Evolutionary conservation across 2,797 vertebrate species (phyloP), one percentile per base, ranked within the genome.

Genomic region (Hylomyscus alleni): DNA sequence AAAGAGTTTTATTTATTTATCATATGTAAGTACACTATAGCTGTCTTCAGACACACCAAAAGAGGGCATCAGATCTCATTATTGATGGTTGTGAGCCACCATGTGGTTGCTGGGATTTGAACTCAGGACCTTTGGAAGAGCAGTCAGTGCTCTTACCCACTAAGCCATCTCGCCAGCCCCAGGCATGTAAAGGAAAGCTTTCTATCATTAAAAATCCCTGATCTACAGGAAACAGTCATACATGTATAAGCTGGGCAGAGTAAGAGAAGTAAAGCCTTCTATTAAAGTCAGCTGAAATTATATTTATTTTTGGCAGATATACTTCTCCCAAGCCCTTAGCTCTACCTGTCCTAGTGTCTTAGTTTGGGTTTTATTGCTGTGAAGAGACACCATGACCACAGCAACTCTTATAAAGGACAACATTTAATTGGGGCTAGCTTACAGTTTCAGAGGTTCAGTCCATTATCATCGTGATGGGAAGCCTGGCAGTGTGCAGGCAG

Each of bases 161-260:
- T 44, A 6, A 44, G 44, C 44, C 44, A 44, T 44, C 44, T 44
- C 6, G 44, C 44, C 44, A 44, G 44, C 44, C 44, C 44, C 6
- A 44, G 44, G 44, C 44, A 44, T 44, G 44, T 85, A 26, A 94
- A 72, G 44, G 62, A 90, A 90, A n/a, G 29, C 12, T 81, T 95
- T 96, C 87, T 89, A 75, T 34, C 40, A 65, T 90, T 60, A 14
- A 80, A 87, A 37, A 86, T 34, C 47, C 47, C 69, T 78, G 37
- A 80, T 65, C 44, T 90, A 47, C 82, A 84, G 65, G 92, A 90
- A 37, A 26, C 62, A 94, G 72, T 60, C 37, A 31, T 69, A 77
- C 40, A 34, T 34, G 15, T 88, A 19, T 40, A 56, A 88, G 22
- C 13, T 86, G 67, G 47, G 40, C 22, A 91, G 69, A 94, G 93